A percentile compares a stretch with the other conserved stretches of the same genome.
Conservation (phyloP, 2,113 vertebrate species). For the Nesogale talazaci region DNA sequence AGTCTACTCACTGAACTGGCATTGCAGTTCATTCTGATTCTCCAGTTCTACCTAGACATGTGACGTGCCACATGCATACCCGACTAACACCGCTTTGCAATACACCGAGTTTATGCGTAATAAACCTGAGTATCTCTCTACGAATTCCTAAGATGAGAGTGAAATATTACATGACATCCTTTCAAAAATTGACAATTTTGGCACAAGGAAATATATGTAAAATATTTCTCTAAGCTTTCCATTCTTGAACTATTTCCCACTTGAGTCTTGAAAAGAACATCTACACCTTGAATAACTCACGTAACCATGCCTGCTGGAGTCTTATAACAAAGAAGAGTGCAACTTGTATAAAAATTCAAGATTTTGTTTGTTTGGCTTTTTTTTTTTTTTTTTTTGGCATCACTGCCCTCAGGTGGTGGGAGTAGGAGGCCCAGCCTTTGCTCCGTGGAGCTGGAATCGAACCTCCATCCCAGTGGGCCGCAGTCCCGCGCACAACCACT, state of each 20-base stretch:
- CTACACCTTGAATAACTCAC: neutral
- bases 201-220: neutral
- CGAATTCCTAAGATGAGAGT: neutral
- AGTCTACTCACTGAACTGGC: neutral
- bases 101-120: neutral
- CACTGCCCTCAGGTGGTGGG: no score
- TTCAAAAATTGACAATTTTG: slow-evolving; percentile 24
- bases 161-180: neutral
- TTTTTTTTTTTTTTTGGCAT: no score
- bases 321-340: neutral
- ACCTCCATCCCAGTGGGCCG: no score
- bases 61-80: neutral
- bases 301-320: neutral
- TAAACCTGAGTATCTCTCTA: neutral
- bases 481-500: no score
- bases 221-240: slow-evolving; percentile 26
- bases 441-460: no score
- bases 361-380: no score
- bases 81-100: neutral
- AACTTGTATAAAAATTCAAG: slow-evolving; percentile 27
- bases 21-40: neutral
- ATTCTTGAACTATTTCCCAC: slow-evolving; percentile 51
- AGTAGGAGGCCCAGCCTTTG: no score
- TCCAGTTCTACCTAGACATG: neutral
- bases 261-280: slow-evolving; percentile 34